These are phyloP conservation scores for Drosophila tani DNA, from an alignment of 1,140 invertebrate species.

Conservation along the genomic window DNA sequence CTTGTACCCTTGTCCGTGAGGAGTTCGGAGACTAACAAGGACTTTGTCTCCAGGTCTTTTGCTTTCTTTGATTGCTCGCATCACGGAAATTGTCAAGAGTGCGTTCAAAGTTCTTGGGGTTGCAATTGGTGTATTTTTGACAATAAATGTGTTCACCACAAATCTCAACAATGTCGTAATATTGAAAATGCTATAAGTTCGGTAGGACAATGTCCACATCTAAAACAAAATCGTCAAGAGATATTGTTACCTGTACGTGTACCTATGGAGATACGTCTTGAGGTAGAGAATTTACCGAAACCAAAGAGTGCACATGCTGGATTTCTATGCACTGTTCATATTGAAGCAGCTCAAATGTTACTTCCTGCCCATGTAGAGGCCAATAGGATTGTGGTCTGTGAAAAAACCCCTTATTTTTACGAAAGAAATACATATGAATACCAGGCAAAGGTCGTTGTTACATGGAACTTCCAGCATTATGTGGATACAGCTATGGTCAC, in stretches of 20 bases:
- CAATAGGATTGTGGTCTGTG: slow-evolving; percentile 94
- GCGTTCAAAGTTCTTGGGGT: slow-evolving; percentile 95
- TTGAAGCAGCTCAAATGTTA: slow-evolving; percentile 95
- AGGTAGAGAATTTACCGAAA: slow-evolving; percentile 95
- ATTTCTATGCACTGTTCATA: slow-evolving; percentile 95
- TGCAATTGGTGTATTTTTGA: slow-evolving; percentile 99
- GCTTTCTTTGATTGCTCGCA: slow-evolving; percentile 97
- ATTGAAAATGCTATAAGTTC: slow-evolving; percentile 91
- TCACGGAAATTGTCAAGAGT: slow-evolving; percentile 94
- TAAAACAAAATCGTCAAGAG: slow-evolving; percentile 88
- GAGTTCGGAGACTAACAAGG: slow-evolving; percentile 93
- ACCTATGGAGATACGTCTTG: slow-evolving; percentile 93
- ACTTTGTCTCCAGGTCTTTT: slow-evolving; percentile 97
- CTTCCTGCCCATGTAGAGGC: slow-evolving; percentile 94
- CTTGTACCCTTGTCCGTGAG: slow-evolving; percentile 96
- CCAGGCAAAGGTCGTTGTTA: slow-evolving; percentile 94
- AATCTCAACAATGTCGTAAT: slow-evolving; percentile 92
- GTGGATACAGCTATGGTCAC: slow-evolving; percentile 95
- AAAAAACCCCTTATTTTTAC: slow-evolving; percentile 96
- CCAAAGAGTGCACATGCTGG: slow-evolving; percentile 94
- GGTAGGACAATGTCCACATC: slow-evolving; percentile 94
- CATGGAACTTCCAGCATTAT: slow-evolving; percentile 97
- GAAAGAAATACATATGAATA: slow-evolving; percentile 94
- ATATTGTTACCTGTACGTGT: slow-evolving; percentile 95
- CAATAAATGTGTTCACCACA: slow-evolving; percentile 96